Evolutionary conservation across 2,888 invertebrate species (phyloP).

Genomic region (Cistogaster globosa): DNA sequence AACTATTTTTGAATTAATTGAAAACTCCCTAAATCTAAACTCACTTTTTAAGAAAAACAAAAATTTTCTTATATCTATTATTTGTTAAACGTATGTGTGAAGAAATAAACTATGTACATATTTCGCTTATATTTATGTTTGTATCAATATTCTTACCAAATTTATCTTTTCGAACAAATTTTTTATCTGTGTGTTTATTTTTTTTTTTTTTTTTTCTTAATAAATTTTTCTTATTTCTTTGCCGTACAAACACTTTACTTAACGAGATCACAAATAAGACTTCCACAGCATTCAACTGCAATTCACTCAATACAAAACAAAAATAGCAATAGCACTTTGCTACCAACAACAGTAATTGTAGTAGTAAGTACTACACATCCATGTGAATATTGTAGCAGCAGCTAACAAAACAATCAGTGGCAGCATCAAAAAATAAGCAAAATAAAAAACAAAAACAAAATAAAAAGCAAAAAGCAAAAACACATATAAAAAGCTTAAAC

Average conservation of each 20-base stretch:
- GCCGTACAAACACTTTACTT: constrained; percentile 59
- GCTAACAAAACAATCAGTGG: constrained; percentile 49
- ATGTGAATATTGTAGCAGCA: constrained; percentile 37
- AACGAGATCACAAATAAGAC: constrained; percentile 69
- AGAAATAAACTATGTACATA: too few species aligned
- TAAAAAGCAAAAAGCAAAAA: background rate
- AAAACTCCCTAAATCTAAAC: too few species aligned
- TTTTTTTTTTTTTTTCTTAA: background rate
- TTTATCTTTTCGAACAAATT: constrained; percentile 3
- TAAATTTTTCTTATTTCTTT: constrained; percentile 18
- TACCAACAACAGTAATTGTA: constrained; percentile 64
- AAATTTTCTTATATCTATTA: too few species aligned
- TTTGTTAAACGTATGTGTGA: too few species aligned
- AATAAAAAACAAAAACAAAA: background rate
- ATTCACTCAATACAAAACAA: constrained; percentile 59
- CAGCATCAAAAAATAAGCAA: constrained; percentile 54
- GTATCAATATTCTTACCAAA: constrained; percentile 37
- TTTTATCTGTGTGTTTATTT: constrained; percentile 27
- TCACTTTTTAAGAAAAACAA: too few species aligned
- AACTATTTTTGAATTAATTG: too few species aligned
- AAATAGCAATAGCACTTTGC: constrained; percentile 63
- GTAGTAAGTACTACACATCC: constrained; percentile 10
- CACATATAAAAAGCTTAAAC: constrained; percentile 44
- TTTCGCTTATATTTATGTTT: background rate
- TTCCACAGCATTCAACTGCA: constrained; percentile 63